Percentiles rank a stretch among this genome's conserved stretches.
Evolutionary conservation across 2,888 invertebrate genomes (phyloP).

Genomic region (Hemaris fuciformis): DNA sequence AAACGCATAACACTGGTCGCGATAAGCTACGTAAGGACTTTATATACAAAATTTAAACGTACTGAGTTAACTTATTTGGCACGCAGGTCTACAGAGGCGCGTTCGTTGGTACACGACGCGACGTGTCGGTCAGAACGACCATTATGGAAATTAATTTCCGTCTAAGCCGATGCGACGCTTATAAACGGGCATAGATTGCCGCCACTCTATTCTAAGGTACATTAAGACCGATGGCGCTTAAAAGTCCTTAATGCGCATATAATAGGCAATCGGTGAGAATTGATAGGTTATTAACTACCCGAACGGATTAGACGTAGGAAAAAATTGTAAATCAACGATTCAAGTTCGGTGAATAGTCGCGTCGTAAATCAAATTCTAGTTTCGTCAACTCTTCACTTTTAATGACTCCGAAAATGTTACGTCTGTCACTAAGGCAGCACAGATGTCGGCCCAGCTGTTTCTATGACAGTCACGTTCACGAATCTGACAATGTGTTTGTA

Average conservation of each 20-base stretch:
- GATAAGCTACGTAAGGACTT: slow-evolving; percentile 23
- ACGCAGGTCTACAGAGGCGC: slow-evolving; percentile 13
- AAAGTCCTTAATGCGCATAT: slow-evolving; percentile 19
- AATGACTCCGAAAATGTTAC: slow-evolving; percentile 37
- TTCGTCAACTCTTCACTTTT: slow-evolving; percentile 57
- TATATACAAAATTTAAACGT: slow-evolving; percentile 21
- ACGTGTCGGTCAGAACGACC: slow-evolving; percentile 31
- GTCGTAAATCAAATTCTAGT: slow-evolving; percentile 52
- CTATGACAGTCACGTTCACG: slow-evolving; percentile 76
- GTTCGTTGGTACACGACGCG: slow-evolving; percentile 26
- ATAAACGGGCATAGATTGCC: slow-evolving; percentile 27
- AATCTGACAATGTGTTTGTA: slow-evolving; percentile 69
- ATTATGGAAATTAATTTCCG: slow-evolving; percentile 46
- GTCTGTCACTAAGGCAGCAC: slow-evolving; percentile 38
- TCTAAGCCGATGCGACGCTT: slow-evolving; percentile 34
- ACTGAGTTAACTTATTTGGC: slow-evolving; percentile 20
- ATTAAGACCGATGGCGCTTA: slow-evolving; percentile 25
- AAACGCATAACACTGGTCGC: slow-evolving; percentile 15
- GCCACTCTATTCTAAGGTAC: slow-evolving; percentile 27
- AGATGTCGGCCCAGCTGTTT: slow-evolving; percentile 72
- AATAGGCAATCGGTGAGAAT: slow-evolving; percentile 12
- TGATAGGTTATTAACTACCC: slow-evolving; percentile 14
- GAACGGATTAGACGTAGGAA: not conserved
- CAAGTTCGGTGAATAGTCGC: slow-evolving; percentile 28
- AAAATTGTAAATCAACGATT: slow-evolving; percentile 19